Percentiles rank a stretch among this genome's conserved stretches.
Evolutionary conservation across 2,113 vertebrate genomes (phyloP).

Genomic region (Albula glossodonta): DNA sequence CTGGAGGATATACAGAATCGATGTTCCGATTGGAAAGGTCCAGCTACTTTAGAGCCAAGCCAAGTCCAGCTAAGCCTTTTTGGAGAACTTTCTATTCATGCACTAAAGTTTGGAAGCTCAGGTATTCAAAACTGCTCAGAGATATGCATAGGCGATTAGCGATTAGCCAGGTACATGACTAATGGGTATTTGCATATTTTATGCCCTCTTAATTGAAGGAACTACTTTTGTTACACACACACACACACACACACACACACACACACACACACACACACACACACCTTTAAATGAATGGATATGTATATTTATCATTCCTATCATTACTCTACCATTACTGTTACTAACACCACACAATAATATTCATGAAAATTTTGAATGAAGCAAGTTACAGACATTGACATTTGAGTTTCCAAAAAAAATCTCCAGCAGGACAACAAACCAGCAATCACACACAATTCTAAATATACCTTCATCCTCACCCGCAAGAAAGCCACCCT

Average conservation of each 20-base stretch:
- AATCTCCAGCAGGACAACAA: constrained; percentile 34
- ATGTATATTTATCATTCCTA: too few species aligned
- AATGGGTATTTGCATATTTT: not conserved
- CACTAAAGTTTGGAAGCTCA: not conserved
- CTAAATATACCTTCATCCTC: constrained; percentile 64
- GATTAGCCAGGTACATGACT: not conserved
- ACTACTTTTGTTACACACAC: constrained; percentile 26
- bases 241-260: constrained; percentile 24
- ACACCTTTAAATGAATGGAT: too few species aligned
- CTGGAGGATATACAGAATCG: not conserved
- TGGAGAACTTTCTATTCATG: not conserved
- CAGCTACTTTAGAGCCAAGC: constrained; percentile 20
- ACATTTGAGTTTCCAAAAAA: not conserved
- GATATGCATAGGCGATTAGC: not conserved
- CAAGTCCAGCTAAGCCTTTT: not conserved
- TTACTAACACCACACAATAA: too few species aligned
- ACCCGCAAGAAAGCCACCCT: constrained; percentile 69
- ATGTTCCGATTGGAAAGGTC: constrained; percentile 7
- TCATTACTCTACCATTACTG: too few species aligned
- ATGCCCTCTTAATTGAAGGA: not conserved
- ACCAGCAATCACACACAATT: constrained; percentile 62
- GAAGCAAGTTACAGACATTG: not conserved
- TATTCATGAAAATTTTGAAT: too few species aligned
- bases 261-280: constrained; percentile 1
- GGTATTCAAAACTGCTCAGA: not conserved